Conservation (phyloP, 2,113 vertebrate species). For the Acrocephalus kingi region DNA sequence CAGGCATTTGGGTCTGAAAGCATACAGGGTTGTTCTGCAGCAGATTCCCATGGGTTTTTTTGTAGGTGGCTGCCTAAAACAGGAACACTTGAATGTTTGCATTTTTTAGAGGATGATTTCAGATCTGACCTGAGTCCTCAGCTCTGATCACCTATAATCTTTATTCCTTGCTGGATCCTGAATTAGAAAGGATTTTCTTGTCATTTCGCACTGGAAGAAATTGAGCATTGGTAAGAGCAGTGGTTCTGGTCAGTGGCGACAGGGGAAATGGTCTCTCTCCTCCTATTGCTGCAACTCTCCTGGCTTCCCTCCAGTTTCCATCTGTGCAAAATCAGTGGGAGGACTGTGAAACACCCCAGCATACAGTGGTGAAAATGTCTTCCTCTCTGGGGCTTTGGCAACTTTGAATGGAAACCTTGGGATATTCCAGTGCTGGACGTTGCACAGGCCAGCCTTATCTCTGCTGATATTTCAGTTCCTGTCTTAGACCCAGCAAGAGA, state of each 20-base stretch:
- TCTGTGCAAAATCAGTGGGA: neutral
- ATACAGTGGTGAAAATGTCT: neutral
- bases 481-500: neutral
- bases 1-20: neutral
- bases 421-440: neutral
- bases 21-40: neutral
- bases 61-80: neutral
- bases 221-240: neutral
- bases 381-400: neutral
- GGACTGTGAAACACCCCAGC: neutral
- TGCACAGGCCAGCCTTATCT: neutral
- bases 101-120: neutral
- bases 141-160: neutral
- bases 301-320: neutral
- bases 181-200: neutral
- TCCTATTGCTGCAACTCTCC: neutral
- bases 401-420: neutral
- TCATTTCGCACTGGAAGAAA: neutral
- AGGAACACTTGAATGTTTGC: neutral
- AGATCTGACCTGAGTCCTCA: neutral
- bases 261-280: neutral
- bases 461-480: neutral
- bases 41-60: neutral
- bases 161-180: neutral
- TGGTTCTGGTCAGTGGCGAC: rapidly evolving